Base-by-base conservation (phyloP, 2,797 vertebrate species). In the Pangasius sanitwongsei region DNA sequence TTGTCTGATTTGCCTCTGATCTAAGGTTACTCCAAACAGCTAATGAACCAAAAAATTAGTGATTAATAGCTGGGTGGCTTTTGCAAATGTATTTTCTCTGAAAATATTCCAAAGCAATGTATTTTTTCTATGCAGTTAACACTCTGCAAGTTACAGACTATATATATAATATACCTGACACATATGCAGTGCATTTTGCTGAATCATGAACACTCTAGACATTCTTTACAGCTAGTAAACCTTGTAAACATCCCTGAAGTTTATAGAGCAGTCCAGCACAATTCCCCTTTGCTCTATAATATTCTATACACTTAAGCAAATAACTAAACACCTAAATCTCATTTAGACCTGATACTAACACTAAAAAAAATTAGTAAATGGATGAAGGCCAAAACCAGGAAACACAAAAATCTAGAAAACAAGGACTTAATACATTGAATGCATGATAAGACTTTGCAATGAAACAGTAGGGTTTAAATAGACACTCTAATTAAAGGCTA, bases 41-140 rank as follows among this genome's bases (percentile, higher is more conserved):
- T 86, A 67, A 72, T 55, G 53, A 86, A 13, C 48, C 63, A 15
- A 82, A 89, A 67, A 44, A 87, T 77, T 86, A 57, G 83, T 83
- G 83, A 89, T 91, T 82, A 88, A 82, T 86, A 87, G 87, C 75
- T 65, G 37, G 28, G 28, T 1, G 25, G 12, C 55, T 65, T 86
- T 41, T 61, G 57, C 11, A 83, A 63, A 44, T 8, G 34, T 28
- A 61, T 82, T 82, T 63, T 61, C 16, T 16, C 61, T 50, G 72
- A 67, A 83, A 86, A 83, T 23, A 67, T 88, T 61, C 44, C 16
- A 85, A 77, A 57, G 55, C 80, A 1, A 50, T 44, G 23, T 9
- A 63, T 50, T 82, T 61, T 61, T 83, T 44, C 41, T 63, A 23
- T 59, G 55, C 55, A 6, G 4, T 9, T 57, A 59, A 59, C 53